These are phyloP conservation scores for Isurus oxyrinchus DNA, from an alignment of 2,113 vertebrate species.

Conservation along the genomic window DNA sequence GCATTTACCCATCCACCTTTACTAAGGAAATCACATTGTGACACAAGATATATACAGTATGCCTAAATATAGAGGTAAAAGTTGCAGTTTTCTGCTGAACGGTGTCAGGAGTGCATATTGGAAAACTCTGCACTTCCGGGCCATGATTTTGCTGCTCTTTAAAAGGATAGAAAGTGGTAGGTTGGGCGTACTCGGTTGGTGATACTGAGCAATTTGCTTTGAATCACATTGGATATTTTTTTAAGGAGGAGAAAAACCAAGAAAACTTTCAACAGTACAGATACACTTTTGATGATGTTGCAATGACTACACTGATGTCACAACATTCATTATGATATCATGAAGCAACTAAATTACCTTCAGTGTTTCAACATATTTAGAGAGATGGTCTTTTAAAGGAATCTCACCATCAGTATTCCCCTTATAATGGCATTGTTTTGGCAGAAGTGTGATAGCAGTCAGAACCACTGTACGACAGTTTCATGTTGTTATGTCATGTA, in stretches of 20 bases:
- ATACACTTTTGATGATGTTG: background rate
- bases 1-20: background rate
- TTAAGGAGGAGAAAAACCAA: background rate
- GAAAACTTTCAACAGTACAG: background rate
- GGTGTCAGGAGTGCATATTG: background rate
- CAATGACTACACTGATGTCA: background rate
- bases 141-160: background rate
- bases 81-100: background rate
- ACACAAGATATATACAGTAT: background rate
- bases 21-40: background rate
- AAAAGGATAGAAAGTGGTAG: background rate
- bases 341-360: slow-evolving; percentile 9
- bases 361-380: background rate
- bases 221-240: background rate
- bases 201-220: background rate
- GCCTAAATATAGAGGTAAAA: background rate
- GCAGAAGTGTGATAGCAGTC: background rate
- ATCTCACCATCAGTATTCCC: background rate
- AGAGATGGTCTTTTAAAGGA: background rate
- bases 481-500: background rate
- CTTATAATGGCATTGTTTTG: background rate
- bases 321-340: slow-evolving; percentile 9
- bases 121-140: background rate
- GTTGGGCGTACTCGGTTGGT: background rate
- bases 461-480: background rate